Evolutionary conservation across 2,888 invertebrate genomes (phyloP), one percentile per base, ranked within the genome.

Genomic region (Serrognathus titanus): DNA sequence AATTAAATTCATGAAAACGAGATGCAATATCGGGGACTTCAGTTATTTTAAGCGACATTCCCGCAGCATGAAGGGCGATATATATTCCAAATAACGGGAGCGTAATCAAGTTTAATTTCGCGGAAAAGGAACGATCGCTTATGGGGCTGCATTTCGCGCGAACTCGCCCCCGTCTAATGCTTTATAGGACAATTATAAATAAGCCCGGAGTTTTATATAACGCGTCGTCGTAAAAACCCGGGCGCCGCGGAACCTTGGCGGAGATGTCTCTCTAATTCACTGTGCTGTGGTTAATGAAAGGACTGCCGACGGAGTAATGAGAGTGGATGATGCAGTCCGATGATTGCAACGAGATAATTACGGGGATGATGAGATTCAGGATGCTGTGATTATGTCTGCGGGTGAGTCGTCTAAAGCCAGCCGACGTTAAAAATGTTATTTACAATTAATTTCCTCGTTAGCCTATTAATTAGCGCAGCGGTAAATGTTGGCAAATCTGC

Each of bases 291-390:
- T 47, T 54, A 55, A 55, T 50, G 55, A 50, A 45, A 43, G 55
- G 55, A 36, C 50, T 20, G 43, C 36, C 13, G 45, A 24, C 24
- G 11, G 37, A 37, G 16, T 48, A 57, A 57, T 48, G 57, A 48
- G 57, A 57, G 51, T 48, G 59, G 59, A 62, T 16, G 16, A 16
- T 57, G 61, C 61, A 63, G 64, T 67, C 64, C 61, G 62, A 60
- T 66, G 63, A 67, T 66, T 67, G 63, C 65, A 57, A 59, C 48
- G 52, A 43, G 63, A 65, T 66, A 67, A 67, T 67, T 67, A 66
- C 63, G 41, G 61, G 54, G 59, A 58, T 65, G 67, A 67, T 65
- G 67, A 65, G 64, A 62, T 63, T 59, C 63, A 53, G 65, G 63
- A 60, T 62, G 63, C 62, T 60, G 59, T 63, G 64, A 66, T 63